phyloP scores from a whole-genome alignment of 2,113 vertebrate species.

The Perccottus glenii region DNA sequence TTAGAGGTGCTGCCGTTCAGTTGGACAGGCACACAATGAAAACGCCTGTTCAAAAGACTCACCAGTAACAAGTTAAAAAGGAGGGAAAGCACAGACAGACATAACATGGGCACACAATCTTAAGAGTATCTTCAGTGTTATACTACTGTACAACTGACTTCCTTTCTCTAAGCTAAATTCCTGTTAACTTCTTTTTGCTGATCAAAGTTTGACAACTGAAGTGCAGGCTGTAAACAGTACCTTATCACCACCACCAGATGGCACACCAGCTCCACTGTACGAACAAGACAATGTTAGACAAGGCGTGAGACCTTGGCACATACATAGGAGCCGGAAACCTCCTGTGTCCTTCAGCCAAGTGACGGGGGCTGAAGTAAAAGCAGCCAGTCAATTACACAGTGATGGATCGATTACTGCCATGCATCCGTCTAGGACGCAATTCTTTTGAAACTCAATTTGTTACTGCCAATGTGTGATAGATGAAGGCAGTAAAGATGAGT shows the following conservation, averaged over 20 bases:
- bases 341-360: constrained; percentile 66
- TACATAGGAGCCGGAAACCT: constrained; percentile 25
- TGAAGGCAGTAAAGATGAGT: constrained; percentile 14
- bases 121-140: neutral
- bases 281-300: neutral
- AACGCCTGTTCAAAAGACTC: constrained; percentile 10
- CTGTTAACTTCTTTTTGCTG: neutral
- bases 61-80: constrained; percentile 10
- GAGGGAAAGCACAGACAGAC: neutral
- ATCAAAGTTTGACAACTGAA: neutral
- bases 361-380: constrained; percentile 55
- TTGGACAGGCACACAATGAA: constrained; percentile 20
- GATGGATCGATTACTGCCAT: constrained; percentile 65
- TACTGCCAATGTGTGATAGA: constrained; percentile 44
- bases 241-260: constrained; percentile 62
- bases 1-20: constrained; percentile 33
- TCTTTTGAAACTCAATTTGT: constrained; percentile 66
- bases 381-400: constrained; percentile 63
- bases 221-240: constrained; percentile 3
- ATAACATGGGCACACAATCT: neutral
- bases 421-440: constrained; percentile 61
- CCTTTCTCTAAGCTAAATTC: neutral
- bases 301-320: constrained; percentile 50
- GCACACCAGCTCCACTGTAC: constrained; percentile 34
- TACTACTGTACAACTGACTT: neutral